Evolutionary conservation across 2,888 invertebrate genomes (phyloP), one percentile per base, ranked within the genome.

Genomic region (Dicyrtoma fusca): DNA sequence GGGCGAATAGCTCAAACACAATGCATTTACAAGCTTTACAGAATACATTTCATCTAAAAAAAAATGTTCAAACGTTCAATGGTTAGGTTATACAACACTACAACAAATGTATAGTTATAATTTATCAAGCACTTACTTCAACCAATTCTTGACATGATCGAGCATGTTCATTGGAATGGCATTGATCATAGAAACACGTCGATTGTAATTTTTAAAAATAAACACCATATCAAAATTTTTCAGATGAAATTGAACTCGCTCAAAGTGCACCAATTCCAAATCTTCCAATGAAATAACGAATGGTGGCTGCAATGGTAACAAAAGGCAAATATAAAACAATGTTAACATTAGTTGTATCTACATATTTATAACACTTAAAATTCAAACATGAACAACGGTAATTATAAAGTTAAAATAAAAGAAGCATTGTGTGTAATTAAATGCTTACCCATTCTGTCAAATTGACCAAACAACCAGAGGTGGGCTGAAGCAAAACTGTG

Each of bases 161-260:
- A 99, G 87, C 91, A 97, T 92, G 83, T 94, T 93, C 97, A 98
- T 98, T 0, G 99, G 98, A 82, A 99, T 95, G n/a, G 98, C 96
- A 83, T 97, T 97, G 1, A 99, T 92, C 94, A 96, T 97, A 0
- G 95, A 91, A 0, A 94, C 91, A 84, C 97, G 97, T 82, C 91
- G 90, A 64, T 89, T 88, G 84, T 99, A 99, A 84, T 99, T 98
- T 85, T 99, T 99, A 84, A 98, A 99, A 64, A 99, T 94, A 83
- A 99, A 98, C 76, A 99, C 95, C 96, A 99, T 98, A 84, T 99
- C 99, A 84, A 99, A 99, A 86, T 98, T 99, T 85, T 98, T 96
- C 81, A 99, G 86, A 82, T 97, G 97, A 84, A 99, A 98, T 84
- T 96, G 95, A 14, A 99, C 98, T 84, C 99, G 88, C 85, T 99